Base-by-base conservation (phyloP, 1,140 invertebrate genomes). In the Plodia interpunctella region DNA sequence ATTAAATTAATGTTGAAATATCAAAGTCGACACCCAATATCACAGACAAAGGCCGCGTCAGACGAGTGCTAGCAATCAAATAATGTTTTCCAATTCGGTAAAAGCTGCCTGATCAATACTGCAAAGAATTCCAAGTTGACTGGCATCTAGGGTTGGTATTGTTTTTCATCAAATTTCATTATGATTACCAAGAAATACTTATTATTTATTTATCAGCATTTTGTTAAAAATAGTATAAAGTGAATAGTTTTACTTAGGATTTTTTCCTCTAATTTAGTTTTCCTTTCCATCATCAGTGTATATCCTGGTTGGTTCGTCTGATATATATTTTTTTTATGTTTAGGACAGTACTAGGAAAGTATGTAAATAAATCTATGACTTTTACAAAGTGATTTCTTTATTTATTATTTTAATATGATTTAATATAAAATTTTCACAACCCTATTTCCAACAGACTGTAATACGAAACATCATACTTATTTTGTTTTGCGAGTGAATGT, bases 61-160 rank as follows among this genome's bases (percentile, higher is more conserved):
- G 38, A 44, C 38, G 5, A n/a, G 13, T 35, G 15, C 38, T 44
- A 15, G 13, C 38, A 44, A 44, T 44, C 38, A 44, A 44, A 44
- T 44, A 44, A 44, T 17, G 38, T 44, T 44, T 44, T 44, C 38
- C 38, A 44, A 44, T 44, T 44, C 15, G 38, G 38, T 44, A 44
- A 44, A 44, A 44, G 38, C 38, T 44, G 38, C 0, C 38, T 44
- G 13, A 1, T 44, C 38, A 44, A 44, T 44, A 44, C 38, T 44
- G 38, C 38, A 44, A 44, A 44, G 38, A 44, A 44, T 44, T 44
- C 10, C 13, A 44, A 44, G 38, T 44, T 44, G 38, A 44, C 38
- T 44, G 38, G 38, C n/a, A 17, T 4, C 13, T 2, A 44, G 38
- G 38, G 38, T 6, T 44, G 15, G 2, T 3, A 11, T 11, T 35